phyloP scores from a whole-genome alignment of 2,888 invertebrate species.

The Leptothorax acervorum region DNA sequence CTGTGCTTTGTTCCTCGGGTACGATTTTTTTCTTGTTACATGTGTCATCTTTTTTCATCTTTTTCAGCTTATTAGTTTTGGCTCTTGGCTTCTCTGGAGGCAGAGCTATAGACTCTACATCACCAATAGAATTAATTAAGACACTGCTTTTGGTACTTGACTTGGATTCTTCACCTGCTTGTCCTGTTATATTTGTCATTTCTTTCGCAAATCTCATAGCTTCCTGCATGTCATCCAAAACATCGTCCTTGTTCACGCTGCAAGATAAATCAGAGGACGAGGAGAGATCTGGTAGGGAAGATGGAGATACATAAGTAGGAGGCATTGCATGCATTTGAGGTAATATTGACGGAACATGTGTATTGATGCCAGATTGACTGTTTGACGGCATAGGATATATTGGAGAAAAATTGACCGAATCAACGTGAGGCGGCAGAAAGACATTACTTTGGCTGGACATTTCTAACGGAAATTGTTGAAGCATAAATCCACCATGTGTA shows the following conservation, averaged over 20 bases:
- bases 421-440: constrained; percentile 46
- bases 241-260: constrained; percentile 71
- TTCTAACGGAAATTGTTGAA: constrained; percentile 64
- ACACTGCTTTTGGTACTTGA: not conserved
- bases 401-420: constrained; percentile 17
- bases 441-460: constrained; percentile 46
- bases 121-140: not conserved
- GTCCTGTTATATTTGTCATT: constrained; percentile 78
- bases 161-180: not conserved
- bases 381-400: not conserved
- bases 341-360: not conserved
- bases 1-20: not conserved
- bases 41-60: constrained; percentile 1
- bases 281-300: not conserved
- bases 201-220: constrained; percentile 83
- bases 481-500: constrained; percentile 53
- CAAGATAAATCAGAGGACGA: not conserved
- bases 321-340: not conserved
- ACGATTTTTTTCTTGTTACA: constrained; percentile 11
- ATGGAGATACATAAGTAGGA: not conserved
- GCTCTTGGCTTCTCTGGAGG: constrained; percentile 37
- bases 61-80: constrained; percentile 44
- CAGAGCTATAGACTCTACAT: constrained; percentile 1
- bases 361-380: not conserved
- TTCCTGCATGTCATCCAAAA: constrained; percentile 81